A percentile compares a stretch with the other conserved stretches of the same genome.
These are phyloP conservation scores for Platerodrilus igneus DNA, from an alignment of 2,888 invertebrate species.

Conservation along the genomic window DNA sequence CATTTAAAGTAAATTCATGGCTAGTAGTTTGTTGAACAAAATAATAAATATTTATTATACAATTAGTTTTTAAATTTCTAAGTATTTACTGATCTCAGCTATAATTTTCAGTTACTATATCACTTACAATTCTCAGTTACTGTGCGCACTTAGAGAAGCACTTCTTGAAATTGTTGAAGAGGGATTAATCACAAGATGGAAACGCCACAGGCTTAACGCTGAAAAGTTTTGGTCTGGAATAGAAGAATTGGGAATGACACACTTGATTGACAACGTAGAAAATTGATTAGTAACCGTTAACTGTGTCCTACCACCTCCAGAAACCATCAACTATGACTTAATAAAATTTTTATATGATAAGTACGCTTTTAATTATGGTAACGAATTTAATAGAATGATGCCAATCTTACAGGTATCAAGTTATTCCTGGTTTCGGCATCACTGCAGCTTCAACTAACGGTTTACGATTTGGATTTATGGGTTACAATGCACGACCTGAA, in stretches of 20 bases:
- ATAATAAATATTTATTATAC: no score
- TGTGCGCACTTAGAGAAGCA: conserved; percentile 74
- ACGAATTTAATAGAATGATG: neutral
- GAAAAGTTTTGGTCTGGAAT: conserved; percentile 62
- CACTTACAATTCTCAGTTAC: conserved; percentile 67
- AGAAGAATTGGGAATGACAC: conserved; percentile 58
- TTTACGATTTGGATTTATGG: conserved; percentile 79
- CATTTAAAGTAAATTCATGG: no score
- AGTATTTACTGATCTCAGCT: no score
- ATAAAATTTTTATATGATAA: conserved; percentile 24
- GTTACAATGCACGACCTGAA: conserved; percentile 50
- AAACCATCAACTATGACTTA: conserved; percentile 53
- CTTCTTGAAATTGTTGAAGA: conserved; percentile 65
- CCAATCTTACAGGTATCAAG: conserved; percentile 49
- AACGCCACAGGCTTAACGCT: conserved; percentile 61
- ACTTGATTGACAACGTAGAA: conserved; percentile 60
- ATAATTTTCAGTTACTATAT: conserved; percentile 68
- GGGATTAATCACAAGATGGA: conserved; percentile 63
- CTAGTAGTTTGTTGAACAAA: no score
- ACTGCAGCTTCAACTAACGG: conserved; percentile 72
- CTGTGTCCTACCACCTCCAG: conserved; percentile 58
- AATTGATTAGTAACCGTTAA: conserved; percentile 64
- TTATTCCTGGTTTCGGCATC: conserved; percentile 74
- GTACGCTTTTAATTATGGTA: conserved; percentile 23
- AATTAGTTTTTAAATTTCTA: no score